phyloP scores from a whole-genome alignment of 2,888 invertebrate genomes.

The Drosophila birchii region DNA sequence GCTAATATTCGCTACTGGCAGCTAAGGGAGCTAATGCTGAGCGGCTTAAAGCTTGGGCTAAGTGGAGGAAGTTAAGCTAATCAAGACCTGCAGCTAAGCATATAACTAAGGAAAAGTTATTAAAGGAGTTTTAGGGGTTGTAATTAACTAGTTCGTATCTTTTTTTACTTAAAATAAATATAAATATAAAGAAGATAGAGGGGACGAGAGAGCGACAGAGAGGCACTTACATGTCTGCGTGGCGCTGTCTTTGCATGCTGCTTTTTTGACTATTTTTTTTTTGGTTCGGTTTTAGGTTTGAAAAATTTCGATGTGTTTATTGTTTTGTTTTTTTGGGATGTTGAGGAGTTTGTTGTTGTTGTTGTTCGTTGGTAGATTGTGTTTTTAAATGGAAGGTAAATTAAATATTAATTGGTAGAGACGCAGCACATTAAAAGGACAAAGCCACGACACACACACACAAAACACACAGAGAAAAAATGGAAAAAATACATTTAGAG shows the following conservation, averaged over 20 bases:
- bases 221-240: constrained; percentile 82
- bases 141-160: neutral
- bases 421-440: constrained; percentile 36
- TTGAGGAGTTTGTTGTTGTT: constrained; percentile 24
- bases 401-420: constrained; percentile 56
- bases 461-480: constrained; percentile 12
- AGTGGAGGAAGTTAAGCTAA: neutral
- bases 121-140: too few species aligned
- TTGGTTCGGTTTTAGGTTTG: neutral
- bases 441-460: constrained; percentile 28
- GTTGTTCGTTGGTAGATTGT: constrained; percentile 38
- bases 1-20: neutral
- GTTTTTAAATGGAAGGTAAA: constrained; percentile 59
- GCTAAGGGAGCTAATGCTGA: constrained; percentile 12
- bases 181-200: constrained; percentile 3
- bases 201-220: constrained; percentile 1
- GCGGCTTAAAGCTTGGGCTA: neutral
- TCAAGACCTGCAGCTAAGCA: constrained; percentile 25
- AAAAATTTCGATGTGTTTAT: constrained; percentile 20
- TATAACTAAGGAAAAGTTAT: constrained; percentile 1
- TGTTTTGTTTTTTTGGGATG: constrained; percentile 8
- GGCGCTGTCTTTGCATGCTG: constrained; percentile 83
- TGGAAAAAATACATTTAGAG: neutral
- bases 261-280: constrained; percentile 62
- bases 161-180: neutral